Evolutionary conservation across 92 coral and sea anemone genomes (phyloP).

Genomic region (Anthopleura xanthogrammica): DNA sequence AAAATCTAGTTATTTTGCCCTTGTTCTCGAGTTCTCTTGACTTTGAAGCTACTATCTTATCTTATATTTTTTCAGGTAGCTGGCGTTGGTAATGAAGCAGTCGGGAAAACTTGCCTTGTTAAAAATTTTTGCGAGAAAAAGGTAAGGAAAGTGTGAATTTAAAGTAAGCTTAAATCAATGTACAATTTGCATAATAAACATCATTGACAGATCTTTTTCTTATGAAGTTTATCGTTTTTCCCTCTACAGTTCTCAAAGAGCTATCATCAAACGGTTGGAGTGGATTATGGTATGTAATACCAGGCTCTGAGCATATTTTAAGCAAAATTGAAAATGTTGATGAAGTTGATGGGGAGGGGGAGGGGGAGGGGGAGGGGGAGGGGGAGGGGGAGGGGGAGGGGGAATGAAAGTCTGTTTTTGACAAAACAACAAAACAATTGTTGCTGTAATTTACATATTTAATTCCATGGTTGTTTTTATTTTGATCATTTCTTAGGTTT

Average conservation of each 20-base stretch:
- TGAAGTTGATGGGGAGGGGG: too few species aligned
- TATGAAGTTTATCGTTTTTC: not conserved
- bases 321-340: too few species aligned
- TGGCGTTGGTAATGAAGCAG: slow-evolving; percentile 91
- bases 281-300: slow-evolving; percentile 83
- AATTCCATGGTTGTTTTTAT: not conserved
- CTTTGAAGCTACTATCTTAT: not conserved
- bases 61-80: slow-evolving; percentile 53
- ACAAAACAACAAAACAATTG: too few species aligned
- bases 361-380: too few species aligned
- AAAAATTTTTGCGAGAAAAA: slow-evolving; percentile 94
- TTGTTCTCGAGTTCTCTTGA: not conserved
- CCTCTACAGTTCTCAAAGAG: slow-evolving; percentile 75
- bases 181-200: not conserved
- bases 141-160: slow-evolving; percentile 35
- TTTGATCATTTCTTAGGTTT: slow-evolving; percentile 65
- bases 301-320: not conserved
- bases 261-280: slow-evolving; percentile 93
- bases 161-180: too few species aligned
- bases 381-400: too few species aligned
- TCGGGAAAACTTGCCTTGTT: slow-evolving; percentile 94
- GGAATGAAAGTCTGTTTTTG: too few species aligned
- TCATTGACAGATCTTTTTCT: not conserved
- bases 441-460: not conserved
- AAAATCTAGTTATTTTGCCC: not conserved